Evolutionary conservation across 2,113 vertebrate species (phyloP).

Genomic region (Hyperopisus bebe): DNA sequence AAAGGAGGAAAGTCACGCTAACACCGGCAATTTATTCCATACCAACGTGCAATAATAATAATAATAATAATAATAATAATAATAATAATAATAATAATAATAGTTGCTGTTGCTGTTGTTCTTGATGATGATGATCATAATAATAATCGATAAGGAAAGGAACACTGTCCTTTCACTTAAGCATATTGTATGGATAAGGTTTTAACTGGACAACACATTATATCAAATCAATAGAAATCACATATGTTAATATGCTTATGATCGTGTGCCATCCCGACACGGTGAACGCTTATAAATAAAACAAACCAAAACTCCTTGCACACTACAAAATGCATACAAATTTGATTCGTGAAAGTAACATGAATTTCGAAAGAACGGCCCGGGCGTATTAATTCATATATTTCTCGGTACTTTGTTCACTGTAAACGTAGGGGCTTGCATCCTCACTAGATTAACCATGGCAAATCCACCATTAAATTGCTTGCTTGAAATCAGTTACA

Average conservation of each 20-base stretch:
- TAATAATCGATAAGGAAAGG: background rate
- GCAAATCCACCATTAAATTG: conserved; percentile 50
- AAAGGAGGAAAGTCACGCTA: background rate
- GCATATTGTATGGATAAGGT: background rate
- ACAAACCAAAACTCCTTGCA: background rate
- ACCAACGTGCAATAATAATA: background rate
- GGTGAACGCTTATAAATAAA: background rate
- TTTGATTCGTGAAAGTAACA: background rate
- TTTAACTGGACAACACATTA: background rate
- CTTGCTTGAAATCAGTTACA: conserved; percentile 37
- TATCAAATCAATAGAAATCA: background rate
- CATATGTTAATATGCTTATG: background rate
- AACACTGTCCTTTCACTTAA: background rate
- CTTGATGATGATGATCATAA: background rate
- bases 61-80: background rate
- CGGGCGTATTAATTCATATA: background rate
- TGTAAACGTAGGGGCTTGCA: background rate
- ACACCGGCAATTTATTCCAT: background rate
- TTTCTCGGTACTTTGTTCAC: background rate
- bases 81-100: background rate
- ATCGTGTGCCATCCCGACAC: background rate
- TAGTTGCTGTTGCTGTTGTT: background rate
- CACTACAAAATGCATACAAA: background rate
- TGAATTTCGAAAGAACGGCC: background rate
- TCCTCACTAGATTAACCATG: conserved; percentile 34